Evolutionary conservation across 35 echinoderm and acorn worm genomes (phyloP).

Genomic region (Nesometra sesokonis): DNA sequence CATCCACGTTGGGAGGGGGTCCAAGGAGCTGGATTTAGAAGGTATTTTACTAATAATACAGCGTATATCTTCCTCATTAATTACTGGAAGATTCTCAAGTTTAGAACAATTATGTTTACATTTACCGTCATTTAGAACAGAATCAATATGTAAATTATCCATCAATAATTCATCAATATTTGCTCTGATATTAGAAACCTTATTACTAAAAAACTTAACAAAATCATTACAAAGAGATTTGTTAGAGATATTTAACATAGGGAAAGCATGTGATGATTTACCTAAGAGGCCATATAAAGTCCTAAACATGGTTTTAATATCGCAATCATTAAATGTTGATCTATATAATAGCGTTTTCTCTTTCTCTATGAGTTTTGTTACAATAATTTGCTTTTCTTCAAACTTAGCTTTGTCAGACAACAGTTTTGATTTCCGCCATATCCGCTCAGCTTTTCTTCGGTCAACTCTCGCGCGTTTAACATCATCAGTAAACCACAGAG

Average conservation of each 20-base stretch:
- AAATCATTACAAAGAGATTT: constrained; percentile 5
- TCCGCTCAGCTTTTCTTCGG: constrained; percentile 11
- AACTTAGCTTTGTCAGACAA: constrained; percentile 16
- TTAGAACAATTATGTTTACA: background rate
- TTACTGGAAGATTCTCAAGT: background rate
- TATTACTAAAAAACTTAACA: constrained; percentile 7
- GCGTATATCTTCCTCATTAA: background rate
- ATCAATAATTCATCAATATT: background rate
- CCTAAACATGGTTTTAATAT: constrained; percentile 1
- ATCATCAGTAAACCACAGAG: constrained; percentile 39
- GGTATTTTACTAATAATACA: constrained; percentile 9
- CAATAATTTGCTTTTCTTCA: constrained; percentile 22
- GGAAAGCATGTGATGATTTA: constrained; percentile 5
- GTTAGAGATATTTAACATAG: background rate
- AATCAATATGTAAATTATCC: background rate
- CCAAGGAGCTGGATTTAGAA: constrained; percentile 17
- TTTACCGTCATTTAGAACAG: no score
- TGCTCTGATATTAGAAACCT: background rate
- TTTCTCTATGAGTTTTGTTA: constrained; percentile 31
- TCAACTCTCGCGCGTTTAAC: background rate
- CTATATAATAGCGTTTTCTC: constrained; percentile 20
- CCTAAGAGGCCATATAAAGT: constrained; percentile 11
- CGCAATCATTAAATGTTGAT: background rate
- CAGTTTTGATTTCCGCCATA: constrained; percentile 34
- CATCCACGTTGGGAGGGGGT: constrained; percentile 43